Evolutionary conservation across 2,888 invertebrate genomes (phyloP), one percentile per base, ranked within the genome.

Genomic region (Pomacea canaliculata): DNA sequence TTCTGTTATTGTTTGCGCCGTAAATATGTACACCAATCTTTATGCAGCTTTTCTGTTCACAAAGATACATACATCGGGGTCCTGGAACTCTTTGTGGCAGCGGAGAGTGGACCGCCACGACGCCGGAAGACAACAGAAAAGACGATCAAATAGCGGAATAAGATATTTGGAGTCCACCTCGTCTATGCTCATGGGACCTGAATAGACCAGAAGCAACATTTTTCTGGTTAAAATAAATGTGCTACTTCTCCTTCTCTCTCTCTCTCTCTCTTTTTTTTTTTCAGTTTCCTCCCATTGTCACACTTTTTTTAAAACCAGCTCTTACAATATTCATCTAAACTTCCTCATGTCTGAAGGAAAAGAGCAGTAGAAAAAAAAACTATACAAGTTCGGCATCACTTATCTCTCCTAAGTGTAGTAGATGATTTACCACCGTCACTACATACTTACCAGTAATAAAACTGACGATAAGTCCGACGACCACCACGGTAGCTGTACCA

Each of bases 111-210:
- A 51, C 23, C 79, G 60, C 48, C 76, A 75, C 23, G 63, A 67
- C 5, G 70, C 72, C 0, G 83, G 85, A 2, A 85, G 71, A 70
- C 82, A 84, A 66, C 85, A 84, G 69, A 82, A 82, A 27, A 85
- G 59, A 19, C 83, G 75, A 70, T 85, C 83, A 77, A 85, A 83
- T 1, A 84, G 23, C 13, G 85, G 85, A 49, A 85, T 84, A n/a
- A 85, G 70, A 62, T 84, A 85, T 70, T 82, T 83, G 9, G 83
- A 80, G 66, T 83, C 82, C 13, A 83, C 78, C 16, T 84, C 83
- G 23, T 79, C 75, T 19, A 78, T 70, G 1, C 75, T 76, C 27
- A 76, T 83, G 8, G 76, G 76, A 27, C 83, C 83, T 73, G 73
- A 8, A 46, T 16, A 71, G 37, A 68, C 19, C 16, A 13, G 13